phyloP scores from a whole-genome alignment of 2,797 vertebrate species.

The Graptemys geographica region DNA sequence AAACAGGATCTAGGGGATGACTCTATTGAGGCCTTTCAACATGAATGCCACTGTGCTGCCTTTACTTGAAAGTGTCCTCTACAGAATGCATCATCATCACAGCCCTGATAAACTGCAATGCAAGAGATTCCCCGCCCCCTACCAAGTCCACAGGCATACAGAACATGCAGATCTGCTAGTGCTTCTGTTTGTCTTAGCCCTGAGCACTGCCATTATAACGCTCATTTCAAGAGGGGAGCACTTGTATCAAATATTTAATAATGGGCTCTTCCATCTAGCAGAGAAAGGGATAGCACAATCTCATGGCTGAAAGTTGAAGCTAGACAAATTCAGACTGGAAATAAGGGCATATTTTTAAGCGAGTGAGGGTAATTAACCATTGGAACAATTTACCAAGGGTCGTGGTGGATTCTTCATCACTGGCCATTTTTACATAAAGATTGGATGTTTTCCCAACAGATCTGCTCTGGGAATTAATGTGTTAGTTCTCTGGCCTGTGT shows the following conservation, averaged over 20 bases:
- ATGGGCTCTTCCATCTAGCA: background rate
- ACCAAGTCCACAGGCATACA: rapidly evolving
- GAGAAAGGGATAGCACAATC: background rate
- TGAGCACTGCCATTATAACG: background rate
- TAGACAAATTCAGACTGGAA: background rate
- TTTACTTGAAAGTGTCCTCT: background rate
- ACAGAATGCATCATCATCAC: background rate
- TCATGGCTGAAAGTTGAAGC: background rate
- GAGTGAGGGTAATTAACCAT: background rate
- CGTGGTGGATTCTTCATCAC: background rate
- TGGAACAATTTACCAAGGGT: background rate
- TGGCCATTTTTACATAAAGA: background rate
- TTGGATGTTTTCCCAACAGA: background rate
- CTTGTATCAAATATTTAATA: background rate
- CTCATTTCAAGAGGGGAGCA: background rate
- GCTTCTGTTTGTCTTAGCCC: background rate
- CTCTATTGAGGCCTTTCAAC: background rate
- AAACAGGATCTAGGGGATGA: background rate
- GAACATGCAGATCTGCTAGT: background rate
- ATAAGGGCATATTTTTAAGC: background rate
- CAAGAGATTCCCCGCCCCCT: background rate
- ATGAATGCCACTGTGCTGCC: background rate
- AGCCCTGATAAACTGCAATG: background rate
- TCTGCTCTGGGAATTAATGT: background rate
- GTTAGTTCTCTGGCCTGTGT: background rate